Evolutionary conservation across 2,888 invertebrate genomes (phyloP).

Genomic region (Lapara coniferarum): DNA sequence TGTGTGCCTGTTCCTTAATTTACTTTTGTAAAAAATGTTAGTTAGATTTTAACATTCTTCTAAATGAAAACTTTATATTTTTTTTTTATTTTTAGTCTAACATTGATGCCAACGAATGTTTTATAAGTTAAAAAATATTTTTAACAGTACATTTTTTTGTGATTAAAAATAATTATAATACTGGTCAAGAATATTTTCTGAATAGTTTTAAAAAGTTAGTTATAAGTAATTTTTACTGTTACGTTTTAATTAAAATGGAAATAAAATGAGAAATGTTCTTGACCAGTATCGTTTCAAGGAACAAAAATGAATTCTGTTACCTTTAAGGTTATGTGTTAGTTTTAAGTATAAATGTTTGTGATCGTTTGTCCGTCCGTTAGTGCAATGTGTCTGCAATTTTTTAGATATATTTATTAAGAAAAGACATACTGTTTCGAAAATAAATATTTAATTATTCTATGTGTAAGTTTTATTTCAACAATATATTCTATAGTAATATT

Average conservation of each 20-base stretch:
- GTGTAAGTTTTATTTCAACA: neutral
- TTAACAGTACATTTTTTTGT: neutral
- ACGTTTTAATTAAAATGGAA: neutral
- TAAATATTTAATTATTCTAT: neutral
- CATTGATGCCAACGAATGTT: conserved; percentile 8
- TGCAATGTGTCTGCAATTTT: conserved; percentile 61
- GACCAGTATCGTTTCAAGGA: neutral
- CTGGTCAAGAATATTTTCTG: neutral
- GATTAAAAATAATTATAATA: neutral
- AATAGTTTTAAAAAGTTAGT: neutral
- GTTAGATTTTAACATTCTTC: neutral
- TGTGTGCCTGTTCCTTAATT: no score
- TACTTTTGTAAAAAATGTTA: no score
- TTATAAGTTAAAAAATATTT: neutral
- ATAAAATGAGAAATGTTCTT: neutral
- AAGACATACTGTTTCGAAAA: conserved; percentile 30
- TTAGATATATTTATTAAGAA: conserved; percentile 56
- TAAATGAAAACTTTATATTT: neutral
- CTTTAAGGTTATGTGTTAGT: conserved; percentile 27
- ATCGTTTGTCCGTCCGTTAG: conserved; percentile 74
- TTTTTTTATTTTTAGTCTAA: neutral
- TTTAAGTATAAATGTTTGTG: conserved; percentile 60
- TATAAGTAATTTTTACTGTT: neutral
- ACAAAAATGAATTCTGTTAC: neutral
- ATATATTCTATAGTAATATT: no score